Base-by-base conservation (phyloP, 2,113 vertebrate species). In the Python bivittatus region DNA sequence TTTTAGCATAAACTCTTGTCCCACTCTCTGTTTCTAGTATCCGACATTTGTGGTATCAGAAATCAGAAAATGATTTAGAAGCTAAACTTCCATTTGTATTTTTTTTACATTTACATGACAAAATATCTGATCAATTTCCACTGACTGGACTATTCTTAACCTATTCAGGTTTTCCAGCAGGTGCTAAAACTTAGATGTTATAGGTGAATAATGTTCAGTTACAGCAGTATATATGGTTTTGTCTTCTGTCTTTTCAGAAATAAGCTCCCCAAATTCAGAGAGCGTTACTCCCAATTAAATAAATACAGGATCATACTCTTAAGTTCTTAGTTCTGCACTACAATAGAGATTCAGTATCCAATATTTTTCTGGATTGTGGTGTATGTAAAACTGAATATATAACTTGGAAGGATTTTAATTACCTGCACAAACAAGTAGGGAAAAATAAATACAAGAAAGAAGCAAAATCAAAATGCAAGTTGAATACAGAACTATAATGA, bases 401-500 rank as follows among this genome's bases (percentile, higher is more conserved):
- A 29, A 83, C 57, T 56, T 79, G 48, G 23, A 23, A 38, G 3
- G 2, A 44, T 25, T 56, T 58, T 88, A 57, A 88, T 57, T 58
- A 23, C 33, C 42, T 60, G 12, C 68, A 89, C 22, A 91, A 72
- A 93, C 93, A 93, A 91, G n/a, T 91, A 86, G 92, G 22, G 13
- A 86, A 89, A 54, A 88, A 52, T 0, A 90, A n/a, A 84, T 90
- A 64, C 20, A 54, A 84, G 6, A 27, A 88, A 8, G 3, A 10
- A 84, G 48, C 53, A n/a, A 86, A 79, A 90, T 93, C 72, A 86
- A 83, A 33, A 44, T 86, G 92, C 92, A 56, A 93, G 94, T 93
- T 91, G 89, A 68, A 93, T 95, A 13, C 53, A 20, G 87, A 89
- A 93, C 92, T 92, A 86, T 92, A 38, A 48, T 79, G 86, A 95